Evolutionary conservation across 2,113 vertebrate species (phyloP).

Genomic region (Parus major): DNA sequence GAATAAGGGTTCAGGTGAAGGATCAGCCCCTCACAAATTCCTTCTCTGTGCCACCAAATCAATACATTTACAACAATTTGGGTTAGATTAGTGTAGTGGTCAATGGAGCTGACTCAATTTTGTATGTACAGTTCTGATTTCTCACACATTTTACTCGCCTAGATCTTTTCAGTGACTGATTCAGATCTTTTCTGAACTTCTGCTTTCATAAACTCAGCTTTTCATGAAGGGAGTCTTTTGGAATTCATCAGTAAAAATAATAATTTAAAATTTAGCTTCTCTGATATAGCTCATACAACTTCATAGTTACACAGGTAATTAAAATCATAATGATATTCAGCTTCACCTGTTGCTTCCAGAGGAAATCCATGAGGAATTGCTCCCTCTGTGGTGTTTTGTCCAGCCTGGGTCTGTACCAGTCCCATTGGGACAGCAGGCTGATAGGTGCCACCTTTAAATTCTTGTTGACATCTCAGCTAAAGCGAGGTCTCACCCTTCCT

Average conservation of each 20-base stretch:
- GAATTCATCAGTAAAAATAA: not conserved
- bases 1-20: not conserved
- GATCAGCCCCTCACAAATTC: not conserved
- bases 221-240: not conserved
- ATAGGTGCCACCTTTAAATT: not conserved
- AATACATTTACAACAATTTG: not conserved
- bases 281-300: not conserved
- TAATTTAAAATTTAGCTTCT: not conserved
- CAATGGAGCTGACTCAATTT: not conserved
- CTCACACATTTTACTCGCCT: not conserved
- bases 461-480: not conserved
- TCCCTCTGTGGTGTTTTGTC: not conserved
- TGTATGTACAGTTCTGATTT: not conserved
- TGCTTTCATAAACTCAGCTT: not conserved
- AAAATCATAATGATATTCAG: not conserved
- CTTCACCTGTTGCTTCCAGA: not conserved
- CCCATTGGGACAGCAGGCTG: not conserved
- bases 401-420: not conserved
- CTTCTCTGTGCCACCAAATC: not conserved
- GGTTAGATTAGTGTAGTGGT: not conserved
- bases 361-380: not conserved
- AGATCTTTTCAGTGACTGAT: not conserved
- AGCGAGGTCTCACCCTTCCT: not conserved
- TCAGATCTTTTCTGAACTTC: not conserved
- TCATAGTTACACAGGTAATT: not conserved